These are phyloP conservation scores for Probaryconus sp. DNA, from an alignment of 1,140 invertebrate genomes.

Conservation along the genomic window DNA sequence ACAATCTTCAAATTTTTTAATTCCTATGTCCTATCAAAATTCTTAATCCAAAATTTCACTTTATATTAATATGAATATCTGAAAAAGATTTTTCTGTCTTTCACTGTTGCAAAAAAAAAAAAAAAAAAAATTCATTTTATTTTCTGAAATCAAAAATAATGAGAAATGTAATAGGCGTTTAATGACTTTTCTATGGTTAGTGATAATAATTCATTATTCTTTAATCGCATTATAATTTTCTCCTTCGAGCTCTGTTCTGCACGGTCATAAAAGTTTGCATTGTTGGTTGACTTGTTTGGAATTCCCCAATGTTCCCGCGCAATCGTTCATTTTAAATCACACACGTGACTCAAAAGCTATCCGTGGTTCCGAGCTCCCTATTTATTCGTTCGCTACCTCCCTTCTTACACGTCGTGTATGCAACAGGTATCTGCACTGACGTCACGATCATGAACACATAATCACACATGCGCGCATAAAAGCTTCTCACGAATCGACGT, in stretches of 20 bases:
- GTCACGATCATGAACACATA: slow-evolving; percentile 59
- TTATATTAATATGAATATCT: no score
- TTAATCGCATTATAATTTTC: neutral
- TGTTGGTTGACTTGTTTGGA: slow-evolving; percentile 2
- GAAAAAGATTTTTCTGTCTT: no score
- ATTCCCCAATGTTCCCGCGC: slow-evolving; percentile 5
- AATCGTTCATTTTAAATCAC: slow-evolving; percentile 50
- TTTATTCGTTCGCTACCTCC: slow-evolving; percentile 33
- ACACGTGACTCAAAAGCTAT: slow-evolving; percentile 55
- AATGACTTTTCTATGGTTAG: no score
- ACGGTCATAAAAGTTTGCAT: neutral
- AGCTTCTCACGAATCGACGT: slow-evolving; percentile 2
- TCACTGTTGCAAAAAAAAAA: no score
- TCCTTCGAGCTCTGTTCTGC: neutral
- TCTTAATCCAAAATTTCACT: no score
- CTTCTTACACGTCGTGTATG: slow-evolving; percentile 52
- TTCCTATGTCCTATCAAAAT: no score
- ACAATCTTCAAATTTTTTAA: no score
- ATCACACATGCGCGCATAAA: slow-evolving; percentile 25
- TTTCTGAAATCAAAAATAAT: no score
- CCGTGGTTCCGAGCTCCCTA: slow-evolving; percentile 22
- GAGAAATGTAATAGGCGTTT: no score
- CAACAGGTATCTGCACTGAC: slow-evolving; percentile 71
- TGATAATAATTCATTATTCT: slow-evolving; percentile 4
- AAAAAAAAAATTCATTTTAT: no score